Percentiles rank a stretch among this genome's conserved stretches.
phyloP scores from a whole-genome alignment of 92 coral and sea anemone genomes.

The Palythoa grandis region DNA sequence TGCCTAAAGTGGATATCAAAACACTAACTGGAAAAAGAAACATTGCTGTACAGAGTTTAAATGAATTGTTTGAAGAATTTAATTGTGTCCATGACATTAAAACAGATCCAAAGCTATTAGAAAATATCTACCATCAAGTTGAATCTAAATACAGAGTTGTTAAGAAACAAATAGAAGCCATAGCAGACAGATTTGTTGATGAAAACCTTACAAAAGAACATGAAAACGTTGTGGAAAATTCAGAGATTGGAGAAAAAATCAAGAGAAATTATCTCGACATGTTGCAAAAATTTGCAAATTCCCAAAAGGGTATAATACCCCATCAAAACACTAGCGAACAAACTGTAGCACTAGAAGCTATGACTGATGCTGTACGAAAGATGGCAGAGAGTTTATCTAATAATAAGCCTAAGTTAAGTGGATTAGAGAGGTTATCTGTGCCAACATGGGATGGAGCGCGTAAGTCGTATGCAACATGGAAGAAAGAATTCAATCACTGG shows the following conservation, averaged over 20 bases:
- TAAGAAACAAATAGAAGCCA: slow-evolving; percentile 38
- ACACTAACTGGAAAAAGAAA: slow-evolving; percentile 46
- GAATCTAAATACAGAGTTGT: slow-evolving; percentile 48
- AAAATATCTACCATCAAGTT: slow-evolving; percentile 26
- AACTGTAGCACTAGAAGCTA: slow-evolving; percentile 44
- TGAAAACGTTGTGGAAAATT: slow-evolving; percentile 34
- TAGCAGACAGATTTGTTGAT: slow-evolving; percentile 48
- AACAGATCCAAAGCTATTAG: slow-evolving; percentile 37
- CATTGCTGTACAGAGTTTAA: slow-evolving; percentile 21
- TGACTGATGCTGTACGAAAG: slow-evolving; percentile 50
- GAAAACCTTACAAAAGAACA: slow-evolving; percentile 37
- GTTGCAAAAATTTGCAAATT: slow-evolving; percentile 32
- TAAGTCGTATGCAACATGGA: slow-evolving; percentile 62
- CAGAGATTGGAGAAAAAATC: slow-evolving; percentile 46
- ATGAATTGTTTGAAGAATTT: slow-evolving; percentile 63
- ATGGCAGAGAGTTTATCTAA: slow-evolving; percentile 52
- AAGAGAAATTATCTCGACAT: slow-evolving; percentile 11
- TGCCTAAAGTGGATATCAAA: slow-evolving; percentile 51
- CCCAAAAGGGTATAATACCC: slow-evolving; percentile 35
- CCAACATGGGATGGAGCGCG: slow-evolving; percentile 74
- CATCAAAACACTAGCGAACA: slow-evolving; percentile 39
- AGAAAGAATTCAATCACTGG: slow-evolving; percentile 65
- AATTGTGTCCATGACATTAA: slow-evolving; percentile 25
- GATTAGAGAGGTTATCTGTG: slow-evolving; percentile 58
- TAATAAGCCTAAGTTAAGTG: slow-evolving; percentile 42